Base-by-base conservation (phyloP, 1,140 invertebrate genomes). In the Neelides sp. region DNA sequence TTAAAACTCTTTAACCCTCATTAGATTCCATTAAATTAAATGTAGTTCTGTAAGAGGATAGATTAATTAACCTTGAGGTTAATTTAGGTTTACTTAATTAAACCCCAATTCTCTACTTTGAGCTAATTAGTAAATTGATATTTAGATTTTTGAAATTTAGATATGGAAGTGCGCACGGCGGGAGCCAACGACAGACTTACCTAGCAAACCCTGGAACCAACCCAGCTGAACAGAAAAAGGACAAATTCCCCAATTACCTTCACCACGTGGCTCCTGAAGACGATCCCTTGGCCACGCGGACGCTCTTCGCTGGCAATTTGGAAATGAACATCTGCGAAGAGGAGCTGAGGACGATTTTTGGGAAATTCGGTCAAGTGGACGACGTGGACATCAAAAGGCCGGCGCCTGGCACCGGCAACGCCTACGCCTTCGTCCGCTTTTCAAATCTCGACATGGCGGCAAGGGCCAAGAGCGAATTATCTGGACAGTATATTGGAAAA, bases 341-440 rank as follows among this genome's bases (percentile, higher is more conserved):
- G 59, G 91, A 96, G 63, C 67, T 97, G 13, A 70, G 89, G 12
- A 74, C 89, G 53, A 92, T 96, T 52, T 98, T 98, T 71, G 87
- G 89, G 45, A 79, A 89, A 41, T 98, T 90, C 71, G 95, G 95
- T 24, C 79, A 85, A 53, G 87, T 98, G 26, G 94, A 98, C 67
- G 94, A 98, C 64, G 91, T 98, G 65, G 94, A 98, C 66, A 96
- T 98, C 26, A 98, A 98, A 68, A 69, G 92, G 24, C 92, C 93
- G 1, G 84, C 89, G 1, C 91, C 89, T 0, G 89, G 89, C 3
- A 91, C 88, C 8, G 92, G 92, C 8, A 97, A 97, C 74, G 92
- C 93, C 0, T 98, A 95, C 73, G 92, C 94, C 23, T 97, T 98
- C 72, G 88, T 97, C 2, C 78, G 91, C 36, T 97, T 93, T 66